Conservation (phyloP, 2,797 vertebrate species). For the Pagetopsis macropterus region DNA sequence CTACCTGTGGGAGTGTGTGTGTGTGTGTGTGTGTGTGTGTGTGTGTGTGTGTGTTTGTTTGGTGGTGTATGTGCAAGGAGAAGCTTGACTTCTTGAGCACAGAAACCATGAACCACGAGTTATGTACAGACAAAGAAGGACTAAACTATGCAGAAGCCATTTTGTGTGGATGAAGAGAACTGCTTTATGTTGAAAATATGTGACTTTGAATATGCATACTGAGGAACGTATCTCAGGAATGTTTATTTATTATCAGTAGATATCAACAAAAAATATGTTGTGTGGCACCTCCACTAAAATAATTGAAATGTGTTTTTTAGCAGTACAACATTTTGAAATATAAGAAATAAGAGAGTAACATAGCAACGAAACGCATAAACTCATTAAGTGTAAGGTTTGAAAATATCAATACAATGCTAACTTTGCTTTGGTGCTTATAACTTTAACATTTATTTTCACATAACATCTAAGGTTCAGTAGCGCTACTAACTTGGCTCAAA, state of each 20-base stretch:
- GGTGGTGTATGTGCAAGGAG: slow-evolving; percentile 6
- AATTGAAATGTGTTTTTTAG: slow-evolving; percentile 3
- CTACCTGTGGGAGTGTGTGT: too few relatives aligned
- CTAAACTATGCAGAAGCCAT: slow-evolving; percentile 22
- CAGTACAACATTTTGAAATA: not conserved
- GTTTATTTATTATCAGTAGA: not conserved
- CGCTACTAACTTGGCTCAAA: not conserved
- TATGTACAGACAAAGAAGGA: slow-evolving; percentile 35
- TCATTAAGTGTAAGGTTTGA: not conserved
- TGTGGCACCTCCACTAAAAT: not conserved
- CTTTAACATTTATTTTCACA: not conserved
- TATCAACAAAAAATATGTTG: not conserved
- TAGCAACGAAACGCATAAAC: not conserved
- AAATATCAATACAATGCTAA: not conserved
- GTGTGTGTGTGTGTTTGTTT: slow-evolving; percentile 28
- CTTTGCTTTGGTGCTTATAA: not conserved
- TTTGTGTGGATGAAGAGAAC: slow-evolving; percentile 29
- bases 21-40: slow-evolving; percentile 1
- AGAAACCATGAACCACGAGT: slow-evolving; percentile 64
- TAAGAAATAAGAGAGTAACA: not conserved
- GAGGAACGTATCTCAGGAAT: not conserved
- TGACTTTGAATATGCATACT: slow-evolving; percentile 17
- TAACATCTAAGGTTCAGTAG: not conserved
- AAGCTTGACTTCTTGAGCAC: slow-evolving; percentile 48
- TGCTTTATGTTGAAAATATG: not conserved